These are phyloP conservation scores for Eupithecia vulgata DNA, from an alignment of 2,888 invertebrate species.

Conservation along the genomic window DNA sequence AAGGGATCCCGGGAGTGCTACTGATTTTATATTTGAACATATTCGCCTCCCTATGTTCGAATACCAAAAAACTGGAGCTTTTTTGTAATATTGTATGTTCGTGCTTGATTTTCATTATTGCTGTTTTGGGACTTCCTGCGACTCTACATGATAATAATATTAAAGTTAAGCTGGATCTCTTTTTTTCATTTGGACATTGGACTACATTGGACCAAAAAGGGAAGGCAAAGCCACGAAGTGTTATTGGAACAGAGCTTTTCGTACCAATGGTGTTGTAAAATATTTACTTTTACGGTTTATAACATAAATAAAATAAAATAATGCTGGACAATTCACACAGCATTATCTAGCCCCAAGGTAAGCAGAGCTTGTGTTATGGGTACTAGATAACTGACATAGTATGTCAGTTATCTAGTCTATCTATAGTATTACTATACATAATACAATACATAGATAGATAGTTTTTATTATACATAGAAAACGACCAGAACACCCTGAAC, in stretches of 20 bases:
- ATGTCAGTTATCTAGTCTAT: too few relatives aligned
- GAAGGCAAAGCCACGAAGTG: not conserved
- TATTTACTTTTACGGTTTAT: not conserved
- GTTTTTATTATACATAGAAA: too few relatives aligned
- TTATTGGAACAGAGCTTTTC: not conserved
- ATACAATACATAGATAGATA: too few relatives aligned
- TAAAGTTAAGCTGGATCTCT: not conserved
- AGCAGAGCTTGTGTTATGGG: too few relatives aligned
- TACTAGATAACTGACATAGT: too few relatives aligned
- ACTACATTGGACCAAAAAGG: not conserved
- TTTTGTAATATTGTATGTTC: not conserved
- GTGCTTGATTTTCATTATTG: slow-evolving; percentile 5
- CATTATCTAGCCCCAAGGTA: too few relatives aligned
- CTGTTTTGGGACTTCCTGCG: not conserved
- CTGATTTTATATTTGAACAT: not conserved
- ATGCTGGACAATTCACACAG: too few relatives aligned
- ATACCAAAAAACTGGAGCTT: not conserved
- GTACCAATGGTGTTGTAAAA: not conserved
- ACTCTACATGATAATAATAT: not conserved
- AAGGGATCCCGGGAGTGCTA: not conserved
- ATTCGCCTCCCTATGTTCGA: not conserved
- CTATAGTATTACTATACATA: too few relatives aligned
- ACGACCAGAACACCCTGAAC: too few relatives aligned
- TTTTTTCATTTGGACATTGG: not conserved
- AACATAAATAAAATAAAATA: too few relatives aligned